Percentiles rank a stretch among this genome's conserved stretches.
phyloP scores from a whole-genome alignment of 2,888 invertebrate genomes.

The Strigamia transsilvanica region DNA sequence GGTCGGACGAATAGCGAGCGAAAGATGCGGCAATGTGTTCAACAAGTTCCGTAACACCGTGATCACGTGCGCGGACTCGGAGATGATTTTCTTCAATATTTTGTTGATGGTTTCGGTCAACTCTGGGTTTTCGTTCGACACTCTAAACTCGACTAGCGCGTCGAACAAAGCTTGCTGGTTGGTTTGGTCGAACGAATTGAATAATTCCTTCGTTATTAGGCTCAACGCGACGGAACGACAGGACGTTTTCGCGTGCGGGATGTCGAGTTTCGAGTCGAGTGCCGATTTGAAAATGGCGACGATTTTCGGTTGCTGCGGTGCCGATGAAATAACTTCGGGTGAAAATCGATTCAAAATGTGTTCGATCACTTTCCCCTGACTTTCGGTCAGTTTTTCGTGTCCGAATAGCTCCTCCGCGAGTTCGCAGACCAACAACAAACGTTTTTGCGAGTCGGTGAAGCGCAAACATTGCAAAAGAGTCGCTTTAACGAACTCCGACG shows the following conservation, averaged over 20 bases:
- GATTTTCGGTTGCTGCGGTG: background rate
- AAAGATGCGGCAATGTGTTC: background rate
- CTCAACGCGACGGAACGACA: background rate
- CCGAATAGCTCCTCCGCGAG: background rate
- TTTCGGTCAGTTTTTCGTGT: background rate
- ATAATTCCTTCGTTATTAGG: slow-evolving; percentile 11
- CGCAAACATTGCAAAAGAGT: background rate
- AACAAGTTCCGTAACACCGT: background rate
- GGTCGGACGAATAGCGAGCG: background rate
- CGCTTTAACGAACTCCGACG: background rate
- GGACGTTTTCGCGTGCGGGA: background rate
- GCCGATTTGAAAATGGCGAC: background rate
- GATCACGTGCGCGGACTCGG: background rate
- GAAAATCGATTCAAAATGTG: background rate
- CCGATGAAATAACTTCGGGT: background rate
- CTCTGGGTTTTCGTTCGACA: background rate
- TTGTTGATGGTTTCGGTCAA: background rate
- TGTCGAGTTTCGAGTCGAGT: background rate
- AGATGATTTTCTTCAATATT: background rate
- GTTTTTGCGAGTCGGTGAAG: background rate
- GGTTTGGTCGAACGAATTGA: background rate
- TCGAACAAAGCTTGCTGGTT: slow-evolving; percentile 4
- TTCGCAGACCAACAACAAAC: background rate
- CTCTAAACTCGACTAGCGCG: background rate
- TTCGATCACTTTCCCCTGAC: background rate